Evolutionary conservation across 2,797 vertebrate genomes (phyloP).

Genomic region (Pangasius sanitwongsei): DNA sequence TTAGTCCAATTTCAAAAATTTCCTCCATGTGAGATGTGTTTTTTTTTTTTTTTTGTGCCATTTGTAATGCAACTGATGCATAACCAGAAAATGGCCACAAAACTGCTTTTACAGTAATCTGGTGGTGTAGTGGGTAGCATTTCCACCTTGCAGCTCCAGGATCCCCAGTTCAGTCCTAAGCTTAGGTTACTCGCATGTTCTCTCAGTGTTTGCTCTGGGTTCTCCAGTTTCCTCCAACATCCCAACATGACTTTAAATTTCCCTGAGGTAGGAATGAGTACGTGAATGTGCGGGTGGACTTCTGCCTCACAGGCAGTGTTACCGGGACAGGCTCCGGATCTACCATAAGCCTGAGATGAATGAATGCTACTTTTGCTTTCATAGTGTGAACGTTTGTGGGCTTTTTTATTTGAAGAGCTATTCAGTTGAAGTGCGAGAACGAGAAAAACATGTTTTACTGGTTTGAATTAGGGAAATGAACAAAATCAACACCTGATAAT

Average conservation of each 20-base stretch:
- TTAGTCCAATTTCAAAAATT: background rate
- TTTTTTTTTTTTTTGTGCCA: background rate
- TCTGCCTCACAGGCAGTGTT: background rate
- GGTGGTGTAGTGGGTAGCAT: background rate
- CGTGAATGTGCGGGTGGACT: background rate
- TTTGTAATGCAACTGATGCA: background rate
- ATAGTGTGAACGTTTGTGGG: slow-evolving; percentile 8
- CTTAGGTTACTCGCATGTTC: background rate
- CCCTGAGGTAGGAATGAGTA: background rate
- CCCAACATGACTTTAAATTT: background rate
- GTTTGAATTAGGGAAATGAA: slow-evolving; percentile 29
- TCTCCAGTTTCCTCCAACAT: background rate
- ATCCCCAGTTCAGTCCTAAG: background rate
- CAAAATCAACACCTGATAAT: slow-evolving; percentile 23
- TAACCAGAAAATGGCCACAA: background rate
- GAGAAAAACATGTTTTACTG: slow-evolving; percentile 40
- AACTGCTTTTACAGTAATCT: background rate
- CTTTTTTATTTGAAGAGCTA: background rate
- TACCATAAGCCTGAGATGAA: background rate
- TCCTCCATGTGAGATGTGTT: background rate
- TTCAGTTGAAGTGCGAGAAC: slow-evolving; percentile 41
- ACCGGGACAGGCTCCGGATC: too few species aligned
- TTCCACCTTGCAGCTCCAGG: background rate
- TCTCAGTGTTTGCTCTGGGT: background rate
- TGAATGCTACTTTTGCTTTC: background rate